Evolutionary conservation across 2,888 invertebrate species (phyloP).

Genomic region (Leuctra nigra): DNA sequence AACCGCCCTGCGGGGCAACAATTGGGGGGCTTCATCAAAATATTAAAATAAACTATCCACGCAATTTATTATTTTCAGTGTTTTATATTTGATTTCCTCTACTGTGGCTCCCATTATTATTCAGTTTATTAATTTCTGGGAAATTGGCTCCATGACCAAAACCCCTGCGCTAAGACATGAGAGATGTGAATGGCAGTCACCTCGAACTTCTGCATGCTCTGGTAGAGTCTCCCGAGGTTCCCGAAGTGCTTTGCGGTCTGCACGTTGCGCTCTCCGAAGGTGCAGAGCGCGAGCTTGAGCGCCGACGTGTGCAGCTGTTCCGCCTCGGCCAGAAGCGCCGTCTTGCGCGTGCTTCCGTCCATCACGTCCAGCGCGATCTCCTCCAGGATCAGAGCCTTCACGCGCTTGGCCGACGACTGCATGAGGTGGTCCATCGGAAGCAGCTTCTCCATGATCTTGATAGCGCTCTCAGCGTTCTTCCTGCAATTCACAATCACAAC

Average conservation of each 20-base stretch:
- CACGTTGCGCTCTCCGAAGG: conserved; percentile 89
- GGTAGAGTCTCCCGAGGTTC: conserved; percentile 88
- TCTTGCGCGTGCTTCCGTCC: conserved; percentile 33
- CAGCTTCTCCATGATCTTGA: conserved; percentile 70
- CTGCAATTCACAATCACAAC: too few species aligned
- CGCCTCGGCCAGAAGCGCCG: conserved; percentile 65
- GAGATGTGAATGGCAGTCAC: too few species aligned
- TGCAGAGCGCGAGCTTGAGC: conserved; percentile 58
- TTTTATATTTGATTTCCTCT: too few species aligned
- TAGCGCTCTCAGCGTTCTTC: conserved; percentile 76
- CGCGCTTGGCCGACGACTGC: conserved; percentile 81
- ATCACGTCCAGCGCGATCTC: conserved; percentile 83
- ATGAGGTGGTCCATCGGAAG: conserved; percentile 77
- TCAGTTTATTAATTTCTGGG: too few species aligned
- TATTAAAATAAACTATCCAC: too few species aligned
- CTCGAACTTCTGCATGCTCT: conserved; percentile 83
- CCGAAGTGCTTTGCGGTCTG: conserved; percentile 96
- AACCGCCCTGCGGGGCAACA: too few species aligned
- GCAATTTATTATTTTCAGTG: too few species aligned
- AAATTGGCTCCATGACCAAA: too few species aligned
- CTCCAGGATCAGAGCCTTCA: conserved; percentile 87
- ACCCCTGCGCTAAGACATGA: too few species aligned
- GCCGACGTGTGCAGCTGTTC: conserved; percentile 45
- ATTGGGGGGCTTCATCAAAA: too few species aligned
- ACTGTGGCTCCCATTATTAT: too few species aligned